These are phyloP conservation scores for Zapus hudsonius DNA, from an alignment of 2,113 vertebrate genomes.

Conservation along the genomic window DNA sequence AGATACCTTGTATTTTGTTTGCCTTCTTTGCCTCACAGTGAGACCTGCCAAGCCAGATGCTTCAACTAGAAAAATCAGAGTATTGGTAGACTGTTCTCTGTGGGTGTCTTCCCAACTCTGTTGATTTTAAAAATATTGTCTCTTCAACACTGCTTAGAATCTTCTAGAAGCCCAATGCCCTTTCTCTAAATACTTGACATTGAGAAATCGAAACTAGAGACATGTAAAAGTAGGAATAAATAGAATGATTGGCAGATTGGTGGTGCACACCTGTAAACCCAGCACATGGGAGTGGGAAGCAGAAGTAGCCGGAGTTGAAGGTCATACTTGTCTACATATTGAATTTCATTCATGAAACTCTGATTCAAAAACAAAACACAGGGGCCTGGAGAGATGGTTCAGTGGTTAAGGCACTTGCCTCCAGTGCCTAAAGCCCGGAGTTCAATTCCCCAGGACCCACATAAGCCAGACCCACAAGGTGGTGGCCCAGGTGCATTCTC, in stretches of 20 bases:
- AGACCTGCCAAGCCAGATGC: neutral
- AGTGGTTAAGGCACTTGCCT: too few relatives aligned
- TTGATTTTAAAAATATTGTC: neutral
- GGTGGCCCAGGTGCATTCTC: too few relatives aligned
- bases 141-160: neutral
- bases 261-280: neutral
- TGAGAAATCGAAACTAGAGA: neutral
- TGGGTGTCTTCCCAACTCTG: neutral
- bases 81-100: fast-evolving
- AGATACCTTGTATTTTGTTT: neutral
- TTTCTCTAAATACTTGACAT: neutral
- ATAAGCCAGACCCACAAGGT: too few relatives aligned
- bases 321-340: neutral
- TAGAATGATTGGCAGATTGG: neutral
- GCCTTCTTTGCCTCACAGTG: neutral
- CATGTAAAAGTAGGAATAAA: fast-evolving
- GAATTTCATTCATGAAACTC: neutral
- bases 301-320: neutral
- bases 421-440: too few relatives aligned
- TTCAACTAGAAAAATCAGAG: neutral
- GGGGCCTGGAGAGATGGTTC: too few relatives aligned
- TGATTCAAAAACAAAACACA: neutral
- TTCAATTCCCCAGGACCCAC: too few relatives aligned
- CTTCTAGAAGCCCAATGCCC: fast-evolving
- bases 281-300: neutral